Evolutionary conservation across 2,113 vertebrate genomes (phyloP).

Genomic region (Toxotes chatareus): DNA sequence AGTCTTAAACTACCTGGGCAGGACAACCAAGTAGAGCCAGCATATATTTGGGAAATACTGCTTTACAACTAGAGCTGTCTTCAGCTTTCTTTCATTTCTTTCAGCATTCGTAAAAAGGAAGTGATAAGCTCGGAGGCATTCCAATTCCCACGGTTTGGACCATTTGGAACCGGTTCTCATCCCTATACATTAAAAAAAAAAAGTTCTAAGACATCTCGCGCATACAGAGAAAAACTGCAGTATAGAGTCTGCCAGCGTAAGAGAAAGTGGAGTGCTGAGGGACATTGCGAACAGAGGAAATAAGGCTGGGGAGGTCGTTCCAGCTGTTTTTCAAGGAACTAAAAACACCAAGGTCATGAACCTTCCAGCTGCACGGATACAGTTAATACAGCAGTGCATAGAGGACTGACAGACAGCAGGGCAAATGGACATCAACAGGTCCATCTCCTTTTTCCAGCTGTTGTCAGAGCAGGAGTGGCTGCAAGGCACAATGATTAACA

Average conservation of each 20-base stretch:
- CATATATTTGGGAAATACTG: too few species aligned
- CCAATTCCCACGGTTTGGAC: too few species aligned
- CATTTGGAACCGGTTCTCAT: too few species aligned
- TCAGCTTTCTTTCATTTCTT: too few species aligned
- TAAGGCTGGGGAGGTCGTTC: constrained; percentile 1
- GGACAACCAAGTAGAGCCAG: too few species aligned
- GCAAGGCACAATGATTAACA: constrained; percentile 60
- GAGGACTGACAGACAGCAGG: constrained; percentile 38
- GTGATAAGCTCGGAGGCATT: too few species aligned
- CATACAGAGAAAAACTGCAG: neutral
- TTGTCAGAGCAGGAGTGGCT: constrained; percentile 54
- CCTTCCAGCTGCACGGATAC: constrained; percentile 53
- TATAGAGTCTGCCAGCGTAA: neutral
- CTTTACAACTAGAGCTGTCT: too few species aligned
- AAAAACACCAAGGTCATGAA: constrained; percentile 48
- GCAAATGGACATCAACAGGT: constrained; percentile 64
- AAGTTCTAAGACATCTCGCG: neutral
- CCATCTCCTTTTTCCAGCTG: constrained; percentile 69
- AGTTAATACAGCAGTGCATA: constrained; percentile 27
- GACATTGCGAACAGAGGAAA: neutral
- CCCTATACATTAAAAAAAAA: too few species aligned
- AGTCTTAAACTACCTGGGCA: too few species aligned
- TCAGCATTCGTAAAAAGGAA: too few species aligned
- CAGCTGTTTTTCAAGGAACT: constrained; percentile 53
- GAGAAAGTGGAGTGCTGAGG: constrained; percentile 9